Base-by-base conservation (phyloP, 2,888 invertebrate species). In the Tipula unca region DNA sequence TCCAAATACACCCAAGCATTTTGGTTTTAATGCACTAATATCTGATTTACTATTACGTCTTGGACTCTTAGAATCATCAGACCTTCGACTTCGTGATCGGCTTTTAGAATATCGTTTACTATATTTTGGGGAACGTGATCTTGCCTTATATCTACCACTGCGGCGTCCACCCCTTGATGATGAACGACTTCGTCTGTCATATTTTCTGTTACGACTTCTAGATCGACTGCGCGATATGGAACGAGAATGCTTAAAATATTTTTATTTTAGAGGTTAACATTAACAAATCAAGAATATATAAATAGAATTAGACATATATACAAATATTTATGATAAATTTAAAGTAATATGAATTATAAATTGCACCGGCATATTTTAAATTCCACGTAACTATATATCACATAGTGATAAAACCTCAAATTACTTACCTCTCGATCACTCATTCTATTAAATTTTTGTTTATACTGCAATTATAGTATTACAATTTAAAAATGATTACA, bases 1-100 rank as follows among this genome's bases (percentile, higher is more conserved):
- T 3, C 99, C 99, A 91, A 99, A 99, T 13, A 99, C 95, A 20
- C 99, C 99, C 85, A 99, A 93, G 89, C 98, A 99, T 35, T 83
- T 83, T 32, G 29, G 32, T 17, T 83, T 83, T n/a, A 35, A 17
- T 32, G 6, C 35, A 35, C n/a, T 83, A 20, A 32, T 32, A 83
- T 83, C 83, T 5, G 83, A 32, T n/a, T 83, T 83, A 32, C 83
- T 32, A 83, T 83, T 83, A 83, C 5, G 29, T 10, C n/a, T 29
- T 29, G 96, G 96, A 89, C 96, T 96, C 89, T 95, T 94, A 86
- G 95, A 94, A 91, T 94, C 94, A 86, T 93, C 92, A 84, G 93
- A 92, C 88, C 93, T 93, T 87, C 92, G 91, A 86, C 92, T 92
- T 89, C 94, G 94, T 82, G 94, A 89, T 89, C 89, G 3, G 32